phyloP scores from a whole-genome alignment of 1,140 invertebrate species.

The Bombyx mori region ASM3026992v2 NC_085109.1:12031501-12032000 shows the following conservation, averaged over 20 bases:
- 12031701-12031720: too few species aligned
- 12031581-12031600: conserved; percentile 19
- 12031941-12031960: conserved; percentile 37
- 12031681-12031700: too few species aligned
- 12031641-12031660: too few species aligned
- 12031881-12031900: conserved; percentile 16
- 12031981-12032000: conserved; percentile 13
- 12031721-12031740: too few species aligned
- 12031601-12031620: conserved; percentile 31
- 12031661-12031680: too few species aligned
- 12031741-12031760: too few species aligned
- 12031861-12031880: conserved; percentile 15
- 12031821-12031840: conserved; percentile 55
- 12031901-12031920: conserved; percentile 15
- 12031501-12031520: conserved; percentile 28
- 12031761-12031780: too few species aligned
- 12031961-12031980: conserved; percentile 13
- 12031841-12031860: conserved; percentile 58
- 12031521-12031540: conserved; percentile 15
- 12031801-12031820: conserved; percentile 66
- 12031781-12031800: conserved; percentile 31
- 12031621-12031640: conserved; percentile 30
- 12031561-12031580: conserved; percentile 23
- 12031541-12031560: conserved; percentile 29
- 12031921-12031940: conserved; percentile 17